Evolutionary conservation across 2,113 vertebrate species (phyloP), one percentile per base, ranked within the genome.

Genomic region (rabbit (Oryctolagus cuniculus)): DNA sequence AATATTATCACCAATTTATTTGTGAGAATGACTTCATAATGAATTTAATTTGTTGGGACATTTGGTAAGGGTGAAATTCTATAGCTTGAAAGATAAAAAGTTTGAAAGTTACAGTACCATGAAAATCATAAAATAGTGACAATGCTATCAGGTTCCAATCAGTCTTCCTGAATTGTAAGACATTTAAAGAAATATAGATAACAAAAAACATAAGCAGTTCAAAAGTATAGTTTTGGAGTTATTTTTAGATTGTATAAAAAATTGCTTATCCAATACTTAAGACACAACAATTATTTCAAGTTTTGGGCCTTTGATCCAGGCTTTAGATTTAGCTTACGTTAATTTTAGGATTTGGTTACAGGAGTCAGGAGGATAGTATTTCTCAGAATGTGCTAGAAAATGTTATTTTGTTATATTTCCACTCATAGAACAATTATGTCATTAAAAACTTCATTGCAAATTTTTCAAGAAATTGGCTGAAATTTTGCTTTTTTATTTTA

Each of bases 401-500:
- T 64, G 74, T 91, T 90, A 64, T 51, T 78, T 94, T 93, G 80
- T 75, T 75, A 88, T 38, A 24, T 25, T 79, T 16, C 69, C 70
- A 66, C 79, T 88, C 51, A 75, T 82, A 64, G 80, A 95, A 89
- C 63, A 87, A 90, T 72, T 64, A n/a, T 72, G 24, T 79, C 78
- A 38, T 74, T 69, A 7, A 53, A 24, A 82, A 63, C 38, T 85
- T 85, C 6, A 75, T 55, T 95, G 86, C 34, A 90, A 69, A 15
- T 22, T 61, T 88, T 61, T 88, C 66, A 73, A 77, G n/a, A 83
- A 91, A 88, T 90, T 93, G 53, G 25, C 44, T 77, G 19, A 17
- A 61, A 38, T 86, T 92, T 90, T 81, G 34, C 44, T 80, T 95
- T 89, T 95, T 94, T 70, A 44, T 22, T 91, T 96, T 91, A 73